phyloP scores from a whole-genome alignment of 2,113 vertebrate species.

The Catagonus wagneri region DNA sequence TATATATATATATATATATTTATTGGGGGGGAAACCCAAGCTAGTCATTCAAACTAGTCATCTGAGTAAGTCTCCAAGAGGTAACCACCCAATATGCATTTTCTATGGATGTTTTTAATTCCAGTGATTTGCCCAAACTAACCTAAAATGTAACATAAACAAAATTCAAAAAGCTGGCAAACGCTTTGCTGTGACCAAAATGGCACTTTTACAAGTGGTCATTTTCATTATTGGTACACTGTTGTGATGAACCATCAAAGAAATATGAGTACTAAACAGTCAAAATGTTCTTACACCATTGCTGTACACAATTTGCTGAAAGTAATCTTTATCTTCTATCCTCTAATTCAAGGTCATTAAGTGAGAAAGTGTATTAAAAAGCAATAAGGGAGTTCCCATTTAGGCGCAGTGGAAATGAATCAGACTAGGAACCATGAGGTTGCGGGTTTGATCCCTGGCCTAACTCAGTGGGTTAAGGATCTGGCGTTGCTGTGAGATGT shows the following conservation, averaged over 20 bases:
- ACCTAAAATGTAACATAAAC: conserved; percentile 2
- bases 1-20: no score
- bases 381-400: neutral
- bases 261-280: conserved; percentile 22
- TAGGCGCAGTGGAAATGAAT: no score
- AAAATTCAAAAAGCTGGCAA: neutral
- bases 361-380: conserved; percentile 31
- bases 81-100: neutral
- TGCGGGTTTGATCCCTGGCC: no score
- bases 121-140: neutral
- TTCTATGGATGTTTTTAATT: conserved; percentile 31
- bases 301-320: neutral
- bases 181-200: neutral
- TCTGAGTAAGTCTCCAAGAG: neutral
- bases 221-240: neutral
- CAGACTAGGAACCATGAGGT: no score
- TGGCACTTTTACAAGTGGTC: neutral
- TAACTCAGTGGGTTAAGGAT: no score
- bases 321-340: neutral
- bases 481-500: no score
- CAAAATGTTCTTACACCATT: neutral
- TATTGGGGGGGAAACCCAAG: neutral
- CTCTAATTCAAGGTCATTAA: conserved; percentile 30
- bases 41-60: neutral
- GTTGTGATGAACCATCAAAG: neutral